Percentiles rank a stretch among this genome's conserved stretches.
Evolutionary conservation across 1,140 invertebrate species (phyloP).

Genomic region (Megalonaias nervosa): DNA sequence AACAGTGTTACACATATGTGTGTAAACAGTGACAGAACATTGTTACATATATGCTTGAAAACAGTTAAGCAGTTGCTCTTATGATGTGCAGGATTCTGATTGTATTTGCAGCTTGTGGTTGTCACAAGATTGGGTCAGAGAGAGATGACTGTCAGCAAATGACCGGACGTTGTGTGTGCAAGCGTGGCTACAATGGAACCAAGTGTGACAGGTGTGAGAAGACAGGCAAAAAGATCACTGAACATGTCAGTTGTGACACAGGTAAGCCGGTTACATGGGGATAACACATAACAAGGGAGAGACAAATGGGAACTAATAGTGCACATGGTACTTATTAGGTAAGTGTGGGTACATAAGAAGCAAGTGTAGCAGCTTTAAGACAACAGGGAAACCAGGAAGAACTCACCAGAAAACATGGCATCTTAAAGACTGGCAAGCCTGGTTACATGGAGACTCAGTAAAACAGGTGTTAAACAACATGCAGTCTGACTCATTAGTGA

Average conservation of each 20-base stretch:
- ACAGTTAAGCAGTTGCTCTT: too few relatives aligned
- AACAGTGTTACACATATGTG: too few relatives aligned
- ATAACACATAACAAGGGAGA: not conserved
- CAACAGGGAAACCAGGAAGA: too few relatives aligned
- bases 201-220: constrained; percentile 25
- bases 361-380: too few relatives aligned
- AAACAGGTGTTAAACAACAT: constrained; percentile 4
- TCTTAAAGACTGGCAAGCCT: not conserved
- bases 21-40: too few relatives aligned
- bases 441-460: constrained; percentile 23
- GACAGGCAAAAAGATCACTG: not conserved
- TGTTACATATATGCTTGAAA: too few relatives aligned
- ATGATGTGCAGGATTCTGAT: not conserved
- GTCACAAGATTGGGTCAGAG: constrained; percentile 17
- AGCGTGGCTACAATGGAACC: constrained; percentile 17
- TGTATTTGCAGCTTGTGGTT: constrained; percentile 22
- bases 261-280: constrained; percentile 3
- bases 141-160: constrained; percentile 27
- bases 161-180: constrained; percentile 26
- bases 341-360: too few relatives aligned
- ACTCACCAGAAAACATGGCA: too few relatives aligned
- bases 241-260: constrained; percentile 6
- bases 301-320: too few relatives aligned
- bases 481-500: not conserved
- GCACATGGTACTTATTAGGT: too few relatives aligned